phyloP scores from a whole-genome alignment of 2,888 invertebrate species.

The Teleiodes luculella region DNA sequence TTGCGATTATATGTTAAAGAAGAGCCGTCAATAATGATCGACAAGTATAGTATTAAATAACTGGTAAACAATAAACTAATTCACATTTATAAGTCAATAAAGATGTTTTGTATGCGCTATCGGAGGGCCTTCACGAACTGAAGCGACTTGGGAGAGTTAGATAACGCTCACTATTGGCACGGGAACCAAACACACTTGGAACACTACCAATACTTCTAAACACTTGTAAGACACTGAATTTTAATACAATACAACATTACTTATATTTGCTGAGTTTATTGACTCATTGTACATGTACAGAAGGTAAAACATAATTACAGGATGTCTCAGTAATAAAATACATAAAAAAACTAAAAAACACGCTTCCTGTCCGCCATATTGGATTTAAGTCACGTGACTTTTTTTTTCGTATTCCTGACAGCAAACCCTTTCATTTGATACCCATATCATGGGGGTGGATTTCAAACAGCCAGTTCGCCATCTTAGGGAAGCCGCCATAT shows the following conservation, averaged over 20 bases:
- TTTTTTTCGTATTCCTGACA: no score
- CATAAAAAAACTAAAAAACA: no score
- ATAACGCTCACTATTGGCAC: slow-evolving; percentile 55
- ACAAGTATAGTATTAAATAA: slow-evolving; percentile 22
- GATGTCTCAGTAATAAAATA: no score
- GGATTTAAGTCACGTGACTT: no score
- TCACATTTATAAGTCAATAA: slow-evolving; percentile 47
- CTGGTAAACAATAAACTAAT: slow-evolving; percentile 48
- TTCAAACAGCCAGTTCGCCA: no score
- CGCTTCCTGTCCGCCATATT: no score
- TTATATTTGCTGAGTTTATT: slow-evolving; percentile 2
- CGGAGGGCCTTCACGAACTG: slow-evolving; percentile 41
- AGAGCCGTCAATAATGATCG: slow-evolving; percentile 21
- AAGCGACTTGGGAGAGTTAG: slow-evolving; percentile 37
- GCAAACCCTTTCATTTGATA: no score
- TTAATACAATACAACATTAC: background rate
- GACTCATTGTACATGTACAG: background rate
- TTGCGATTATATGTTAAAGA: slow-evolving; percentile 36
- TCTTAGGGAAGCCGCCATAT: no score
- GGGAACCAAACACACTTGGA: slow-evolving; percentile 45
- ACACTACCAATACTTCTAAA: slow-evolving; percentile 42
- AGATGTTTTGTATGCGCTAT: slow-evolving; percentile 34
- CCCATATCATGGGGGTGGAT: no score
- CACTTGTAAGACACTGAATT: background rate
- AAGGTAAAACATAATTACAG: no score